Conservation (phyloP, 1,140 invertebrate species). For the Lepidurus couesii region DNA sequence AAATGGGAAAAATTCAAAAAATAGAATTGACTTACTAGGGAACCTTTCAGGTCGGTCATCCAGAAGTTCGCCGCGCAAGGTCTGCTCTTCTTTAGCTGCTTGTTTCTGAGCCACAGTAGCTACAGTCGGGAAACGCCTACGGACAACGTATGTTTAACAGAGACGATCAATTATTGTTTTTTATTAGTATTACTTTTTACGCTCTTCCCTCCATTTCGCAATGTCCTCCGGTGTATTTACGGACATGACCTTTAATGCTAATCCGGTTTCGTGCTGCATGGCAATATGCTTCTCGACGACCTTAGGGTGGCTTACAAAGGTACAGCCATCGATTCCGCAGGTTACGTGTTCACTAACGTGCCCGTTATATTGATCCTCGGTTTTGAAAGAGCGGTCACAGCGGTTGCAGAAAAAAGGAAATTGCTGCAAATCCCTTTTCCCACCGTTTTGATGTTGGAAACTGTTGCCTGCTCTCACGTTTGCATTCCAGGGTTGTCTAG, state of each 20-base stretch:
- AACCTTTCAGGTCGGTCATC: constrained; percentile 39
- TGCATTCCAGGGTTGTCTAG: not conserved
- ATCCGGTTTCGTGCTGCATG: constrained; percentile 70
- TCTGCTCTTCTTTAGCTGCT: constrained; percentile 56
- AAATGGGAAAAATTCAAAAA: not conserved
- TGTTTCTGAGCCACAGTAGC: constrained; percentile 62
- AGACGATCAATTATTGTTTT: not conserved
- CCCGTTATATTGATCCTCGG: constrained; percentile 51
- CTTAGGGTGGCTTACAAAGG: constrained; percentile 68
- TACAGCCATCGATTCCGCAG: constrained; percentile 66
- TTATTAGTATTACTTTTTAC: constrained; percentile 54
- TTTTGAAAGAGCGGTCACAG: constrained; percentile 66
- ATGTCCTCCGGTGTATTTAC: constrained; percentile 70
- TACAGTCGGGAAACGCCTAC: constrained; percentile 55
- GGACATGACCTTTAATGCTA: constrained; percentile 68
- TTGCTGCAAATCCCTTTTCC: not conserved
- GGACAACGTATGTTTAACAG: constrained; percentile 34
- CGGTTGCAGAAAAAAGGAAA: constrained; percentile 55
- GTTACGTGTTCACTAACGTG: constrained; percentile 63
- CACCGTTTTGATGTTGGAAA: not conserved
- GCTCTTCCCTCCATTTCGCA: constrained; percentile 69
- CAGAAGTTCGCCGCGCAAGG: constrained; percentile 45
- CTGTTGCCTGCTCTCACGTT: not conserved
- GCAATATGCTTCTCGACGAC: constrained; percentile 69
- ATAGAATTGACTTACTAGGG: constrained; percentile 38